These are phyloP conservation scores for Hafferia zeledoni DNA, from an alignment of 2,797 vertebrate genomes.

Conservation along the genomic window DNA sequence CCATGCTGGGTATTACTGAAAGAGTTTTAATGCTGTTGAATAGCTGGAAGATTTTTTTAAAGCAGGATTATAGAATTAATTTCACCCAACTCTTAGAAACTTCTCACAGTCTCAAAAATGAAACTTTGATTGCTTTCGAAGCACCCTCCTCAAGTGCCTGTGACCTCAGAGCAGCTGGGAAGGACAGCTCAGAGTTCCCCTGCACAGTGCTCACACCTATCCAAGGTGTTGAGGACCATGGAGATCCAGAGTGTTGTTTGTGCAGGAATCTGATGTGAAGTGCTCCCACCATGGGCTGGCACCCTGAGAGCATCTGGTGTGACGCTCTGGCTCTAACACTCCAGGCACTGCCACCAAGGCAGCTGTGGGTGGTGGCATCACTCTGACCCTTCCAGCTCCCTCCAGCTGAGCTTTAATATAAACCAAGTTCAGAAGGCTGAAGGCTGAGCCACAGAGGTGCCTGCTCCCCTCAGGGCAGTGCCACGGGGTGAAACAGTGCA, in stretches of 20 bases:
- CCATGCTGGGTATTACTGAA: accelerated
- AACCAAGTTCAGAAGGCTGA: not conserved
- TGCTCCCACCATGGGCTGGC: not conserved
- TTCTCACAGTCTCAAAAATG: not conserved
- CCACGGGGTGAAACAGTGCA: not conserved
- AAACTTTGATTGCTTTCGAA: not conserved
- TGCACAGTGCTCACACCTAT: accelerated
- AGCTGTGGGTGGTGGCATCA: not conserved
- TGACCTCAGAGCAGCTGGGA: not conserved
- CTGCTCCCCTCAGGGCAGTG: accelerated
- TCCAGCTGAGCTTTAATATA: not conserved
- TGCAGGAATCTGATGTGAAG: not conserved
- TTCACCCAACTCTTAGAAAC: not conserved
- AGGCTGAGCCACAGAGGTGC: not conserved
- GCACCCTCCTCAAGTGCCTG: too few species aligned
- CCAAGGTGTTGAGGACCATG: not conserved
- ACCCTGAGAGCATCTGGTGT: not conserved
- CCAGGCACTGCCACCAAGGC: not conserved
- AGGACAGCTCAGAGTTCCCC: accelerated
- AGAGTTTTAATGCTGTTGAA: not conserved
- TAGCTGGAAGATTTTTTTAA: not conserved
- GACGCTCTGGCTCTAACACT: not conserved
- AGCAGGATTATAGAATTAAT: not conserved
- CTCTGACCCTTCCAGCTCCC: not conserved
- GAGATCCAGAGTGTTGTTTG: not conserved